These are phyloP conservation scores for Drosophila seguyi DNA, from an alignment of 1,140 invertebrate species.

Conservation along the genomic window DNA sequence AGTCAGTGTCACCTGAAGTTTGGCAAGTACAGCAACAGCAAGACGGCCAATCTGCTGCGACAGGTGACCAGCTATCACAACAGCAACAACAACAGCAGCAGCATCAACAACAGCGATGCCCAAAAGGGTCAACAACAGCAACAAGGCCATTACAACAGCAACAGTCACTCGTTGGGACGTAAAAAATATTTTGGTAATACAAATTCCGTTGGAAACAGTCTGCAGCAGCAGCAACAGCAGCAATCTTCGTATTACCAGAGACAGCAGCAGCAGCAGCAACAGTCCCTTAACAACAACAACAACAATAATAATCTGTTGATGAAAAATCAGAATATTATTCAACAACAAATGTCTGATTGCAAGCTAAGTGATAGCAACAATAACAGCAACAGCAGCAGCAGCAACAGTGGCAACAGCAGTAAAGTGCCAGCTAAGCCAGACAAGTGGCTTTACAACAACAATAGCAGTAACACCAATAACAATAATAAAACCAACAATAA, in stretches of 20 bases:
- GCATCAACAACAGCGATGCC: constrained; percentile 34
- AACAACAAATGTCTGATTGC: constrained; percentile 29
- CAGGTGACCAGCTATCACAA: constrained; percentile 48
- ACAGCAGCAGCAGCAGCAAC: constrained; percentile 49
- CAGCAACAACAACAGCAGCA: constrained; percentile 15
- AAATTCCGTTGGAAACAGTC: constrained; percentile 13
- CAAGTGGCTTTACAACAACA: constrained; percentile 30
- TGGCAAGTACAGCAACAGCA: constrained; percentile 63
- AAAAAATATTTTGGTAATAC: constrained; percentile 61
- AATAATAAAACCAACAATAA: background rate
- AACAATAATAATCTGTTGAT: constrained; percentile 62
- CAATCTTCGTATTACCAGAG: constrained; percentile 38
- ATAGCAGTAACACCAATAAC: constrained; percentile 4
- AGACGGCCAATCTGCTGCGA: constrained; percentile 53
- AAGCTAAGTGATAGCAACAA: constrained; percentile 51
- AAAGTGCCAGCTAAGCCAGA: constrained; percentile 20
- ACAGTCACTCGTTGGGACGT: constrained; percentile 42
- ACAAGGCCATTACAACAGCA: constrained; percentile 43
- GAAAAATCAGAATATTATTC: constrained; percentile 65
- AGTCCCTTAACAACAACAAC: constrained; percentile 5
- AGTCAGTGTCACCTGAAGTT: constrained; percentile 51
- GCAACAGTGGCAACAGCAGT: constrained; percentile 6
- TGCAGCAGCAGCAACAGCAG: constrained; percentile 44
- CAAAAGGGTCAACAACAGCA: constrained; percentile 43
- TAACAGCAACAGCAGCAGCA: constrained; percentile 29